phyloP scores from a whole-genome alignment of 2,888 invertebrate genomes.

The Globia sparganii region DNA sequence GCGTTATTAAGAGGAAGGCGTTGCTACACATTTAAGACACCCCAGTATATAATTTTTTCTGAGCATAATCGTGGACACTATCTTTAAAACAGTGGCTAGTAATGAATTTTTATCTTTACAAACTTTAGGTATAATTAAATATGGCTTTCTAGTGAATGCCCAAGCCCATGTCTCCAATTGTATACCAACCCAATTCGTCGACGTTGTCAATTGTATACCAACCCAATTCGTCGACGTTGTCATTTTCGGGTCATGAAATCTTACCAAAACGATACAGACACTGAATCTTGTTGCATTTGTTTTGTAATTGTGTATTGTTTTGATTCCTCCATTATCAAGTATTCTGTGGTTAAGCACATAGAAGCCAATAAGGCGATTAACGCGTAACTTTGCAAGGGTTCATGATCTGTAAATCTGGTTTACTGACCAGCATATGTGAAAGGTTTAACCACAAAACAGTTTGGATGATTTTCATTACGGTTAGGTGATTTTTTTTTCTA shows the following conservation, averaged over 20 bases:
- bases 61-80: too few species aligned
- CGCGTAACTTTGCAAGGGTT: not conserved
- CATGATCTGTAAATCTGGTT: conserved; percentile 6
- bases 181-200: too few species aligned
- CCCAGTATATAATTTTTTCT: not conserved
- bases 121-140: too few species aligned
- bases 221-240: too few species aligned
- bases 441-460: not conserved
- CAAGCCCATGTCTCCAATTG: too few species aligned
- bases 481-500: too few species aligned
- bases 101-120: too few species aligned
- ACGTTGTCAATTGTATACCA: too few species aligned
- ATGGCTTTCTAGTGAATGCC: too few species aligned
- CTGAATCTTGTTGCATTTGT: too few species aligned
- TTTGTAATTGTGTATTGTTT: not conserved
- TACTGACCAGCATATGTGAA: not conserved
- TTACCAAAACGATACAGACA: too few species aligned
- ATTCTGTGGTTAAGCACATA: not conserved
- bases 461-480: not conserved
- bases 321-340: not conserved
- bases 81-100: not conserved
- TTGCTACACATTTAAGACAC: not conserved
- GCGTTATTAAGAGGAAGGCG: not conserved
- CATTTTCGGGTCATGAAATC: too few species aligned
- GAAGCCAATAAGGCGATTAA: conserved; percentile 19